A percentile compares a stretch with the other conserved stretches of the same genome.
These are phyloP conservation scores for Scaeva pyrastri DNA, from an alignment of 2,888 invertebrate species.

Conservation along the genomic window DNA sequence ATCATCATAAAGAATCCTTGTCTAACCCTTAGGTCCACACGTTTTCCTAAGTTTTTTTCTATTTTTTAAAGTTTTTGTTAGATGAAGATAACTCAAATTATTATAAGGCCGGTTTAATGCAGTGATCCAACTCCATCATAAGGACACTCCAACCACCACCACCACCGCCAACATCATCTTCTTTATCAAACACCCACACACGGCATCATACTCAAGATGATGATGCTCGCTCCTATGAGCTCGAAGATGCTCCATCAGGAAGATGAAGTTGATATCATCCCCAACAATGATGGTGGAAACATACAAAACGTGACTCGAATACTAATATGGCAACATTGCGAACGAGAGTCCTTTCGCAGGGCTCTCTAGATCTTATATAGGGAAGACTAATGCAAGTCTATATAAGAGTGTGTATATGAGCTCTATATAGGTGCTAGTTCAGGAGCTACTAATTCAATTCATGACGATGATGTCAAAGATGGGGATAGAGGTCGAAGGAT, in stretches of 20 bases:
- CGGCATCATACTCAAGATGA: conserved; percentile 41
- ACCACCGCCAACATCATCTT: no score
- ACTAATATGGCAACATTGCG: conserved; percentile 54
- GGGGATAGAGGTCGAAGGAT: conserved; percentile 1
- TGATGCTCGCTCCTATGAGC: conserved; percentile 47
- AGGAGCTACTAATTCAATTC: conserved; percentile 62
- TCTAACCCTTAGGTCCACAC: background rate
- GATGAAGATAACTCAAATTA: conserved; percentile 11
- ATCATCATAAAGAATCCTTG: background rate
- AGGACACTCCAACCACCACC: background rate
- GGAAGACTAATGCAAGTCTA: background rate
- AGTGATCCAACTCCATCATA: background rate
- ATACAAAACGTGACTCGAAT: conserved; percentile 67
- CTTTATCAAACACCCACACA: background rate
- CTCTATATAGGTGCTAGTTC: background rate
- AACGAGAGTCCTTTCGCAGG: conserved; percentile 11
- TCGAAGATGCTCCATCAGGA: conserved; percentile 38
- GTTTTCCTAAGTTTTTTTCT: background rate
- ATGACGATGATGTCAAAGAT: background rate
- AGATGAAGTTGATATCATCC: conserved; percentile 61
- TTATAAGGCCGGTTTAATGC: conserved; percentile 9
- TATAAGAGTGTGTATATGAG: background rate
- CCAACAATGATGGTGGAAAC: conserved; percentile 54
- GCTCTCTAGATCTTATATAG: conserved; percentile 14
- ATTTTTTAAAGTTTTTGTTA: background rate